Conservation (phyloP, 1,140 invertebrate species). For the Ceratitis capitata region DNA sequence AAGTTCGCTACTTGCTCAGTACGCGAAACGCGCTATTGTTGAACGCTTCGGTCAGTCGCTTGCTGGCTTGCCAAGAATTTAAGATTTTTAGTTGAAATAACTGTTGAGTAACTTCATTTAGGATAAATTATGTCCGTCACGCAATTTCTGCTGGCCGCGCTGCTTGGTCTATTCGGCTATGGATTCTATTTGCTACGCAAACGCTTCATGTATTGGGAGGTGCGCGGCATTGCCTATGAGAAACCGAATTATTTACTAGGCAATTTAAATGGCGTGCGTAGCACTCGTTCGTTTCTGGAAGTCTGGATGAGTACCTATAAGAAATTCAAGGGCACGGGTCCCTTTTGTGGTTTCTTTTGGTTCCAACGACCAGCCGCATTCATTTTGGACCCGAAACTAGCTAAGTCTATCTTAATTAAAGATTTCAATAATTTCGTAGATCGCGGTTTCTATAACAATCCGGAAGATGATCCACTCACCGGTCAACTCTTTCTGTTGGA, state of each 20-base stretch:
- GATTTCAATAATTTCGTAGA: conserved; percentile 71
- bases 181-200: neutral
- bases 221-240: conserved; percentile 58
- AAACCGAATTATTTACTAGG: conserved; percentile 51
- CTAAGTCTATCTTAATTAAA: conserved; percentile 68
- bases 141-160: conserved; percentile 42
- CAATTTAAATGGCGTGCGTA: conserved; percentile 50
- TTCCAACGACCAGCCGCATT: conserved; percentile 52
- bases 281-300: conserved; percentile 50
- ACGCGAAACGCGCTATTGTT: neutral
- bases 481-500: conserved; percentile 68
- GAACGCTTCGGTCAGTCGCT: neutral
- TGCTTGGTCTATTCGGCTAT: conserved; percentile 28
- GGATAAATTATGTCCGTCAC: conserved; percentile 30
- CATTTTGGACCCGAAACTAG: conserved; percentile 60
- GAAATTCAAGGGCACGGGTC: conserved; percentile 48
- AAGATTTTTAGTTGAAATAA: neutral
- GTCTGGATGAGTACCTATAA: conserved; percentile 52
- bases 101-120: too few species aligned
- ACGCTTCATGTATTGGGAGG: conserved; percentile 64
- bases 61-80: neutral
- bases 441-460: conserved; percentile 65
- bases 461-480: conserved; percentile 67
- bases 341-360: conserved; percentile 55
- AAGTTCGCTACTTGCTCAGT: neutral